Conservation (phyloP, 2,888 invertebrate species). For the Chrysolina oricalcia region DNA sequence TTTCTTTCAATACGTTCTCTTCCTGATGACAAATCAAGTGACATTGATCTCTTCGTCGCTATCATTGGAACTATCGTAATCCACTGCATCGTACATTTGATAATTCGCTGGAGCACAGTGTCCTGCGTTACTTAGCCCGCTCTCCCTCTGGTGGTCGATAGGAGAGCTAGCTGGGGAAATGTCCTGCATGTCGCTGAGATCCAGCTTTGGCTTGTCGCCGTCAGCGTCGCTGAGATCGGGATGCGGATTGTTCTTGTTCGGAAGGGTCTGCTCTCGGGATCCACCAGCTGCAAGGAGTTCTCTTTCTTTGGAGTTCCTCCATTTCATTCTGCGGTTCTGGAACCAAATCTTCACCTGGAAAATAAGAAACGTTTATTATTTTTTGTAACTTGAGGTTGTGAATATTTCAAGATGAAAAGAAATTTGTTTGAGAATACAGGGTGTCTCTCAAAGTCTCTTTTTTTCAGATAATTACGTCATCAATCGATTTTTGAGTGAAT, state of each 20-base stretch:
- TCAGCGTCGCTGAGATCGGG: conserved; percentile 94
- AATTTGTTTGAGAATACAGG: no score
- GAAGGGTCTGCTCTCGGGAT: conserved; percentile 94
- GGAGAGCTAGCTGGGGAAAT: conserved; percentile 73
- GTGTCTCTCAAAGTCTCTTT: no score
- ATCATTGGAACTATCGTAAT: conserved; percentile 75
- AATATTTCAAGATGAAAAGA: no score
- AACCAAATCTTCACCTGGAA: conserved; percentile 91
- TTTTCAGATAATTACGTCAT: no score
- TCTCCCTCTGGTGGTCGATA: conserved; percentile 60
- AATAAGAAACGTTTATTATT: not conserved
- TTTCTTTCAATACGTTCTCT: conserved; percentile 28
- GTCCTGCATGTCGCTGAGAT: conserved; percentile 75
- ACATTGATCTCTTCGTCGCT: conserved; percentile 91
- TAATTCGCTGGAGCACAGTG: conserved; percentile 57
- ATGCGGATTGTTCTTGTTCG: conserved; percentile 97
- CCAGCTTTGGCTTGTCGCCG: conserved; percentile 83
- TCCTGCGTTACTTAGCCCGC: conserved; percentile 41
- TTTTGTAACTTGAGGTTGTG: not conserved
- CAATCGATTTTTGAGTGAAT: not conserved
- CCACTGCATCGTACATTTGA: conserved; percentile 70
- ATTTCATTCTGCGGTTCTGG: conserved; percentile 99
- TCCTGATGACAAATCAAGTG: conserved; percentile 78
- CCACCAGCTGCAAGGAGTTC: conserved; percentile 95
- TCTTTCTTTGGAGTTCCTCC: conserved; percentile 98